A percentile compares a stretch with the other conserved stretches of the same genome.
phyloP scores from a whole-genome alignment of 2,113 vertebrate species.

The Elachura formosa region DNA sequence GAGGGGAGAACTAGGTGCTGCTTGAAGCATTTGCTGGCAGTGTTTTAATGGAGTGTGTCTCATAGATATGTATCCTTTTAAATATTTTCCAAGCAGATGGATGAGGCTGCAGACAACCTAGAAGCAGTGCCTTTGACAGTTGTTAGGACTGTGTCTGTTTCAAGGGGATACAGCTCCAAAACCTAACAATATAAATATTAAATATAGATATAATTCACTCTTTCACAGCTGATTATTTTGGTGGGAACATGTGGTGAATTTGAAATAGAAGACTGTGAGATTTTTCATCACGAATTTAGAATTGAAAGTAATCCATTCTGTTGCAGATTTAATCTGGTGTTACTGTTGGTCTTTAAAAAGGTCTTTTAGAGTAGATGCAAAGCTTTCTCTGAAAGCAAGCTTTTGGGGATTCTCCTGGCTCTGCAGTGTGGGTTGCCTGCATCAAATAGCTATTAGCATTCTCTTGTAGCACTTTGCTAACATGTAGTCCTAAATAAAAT shows the following conservation, averaged over 20 bases:
- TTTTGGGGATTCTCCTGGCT: neutral
- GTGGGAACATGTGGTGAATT: neutral
- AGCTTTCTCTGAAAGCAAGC: neutral
- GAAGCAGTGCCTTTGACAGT: neutral
- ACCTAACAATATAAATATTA: neutral
- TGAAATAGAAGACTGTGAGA: neutral
- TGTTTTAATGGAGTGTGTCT: neutral
- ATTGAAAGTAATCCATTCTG: neutral
- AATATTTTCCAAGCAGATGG: neutral
- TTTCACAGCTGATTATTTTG: neutral
- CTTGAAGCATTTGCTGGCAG: neutral
- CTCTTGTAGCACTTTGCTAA: neutral
- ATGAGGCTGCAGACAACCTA: neutral
- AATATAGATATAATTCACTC: neutral
- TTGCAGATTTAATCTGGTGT: neutral
- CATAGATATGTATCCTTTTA: neutral
- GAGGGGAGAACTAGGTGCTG: neutral
- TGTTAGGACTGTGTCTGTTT: neutral
- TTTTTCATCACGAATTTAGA: neutral
- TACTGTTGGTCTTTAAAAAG: neutral
- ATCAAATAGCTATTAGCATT: neutral
- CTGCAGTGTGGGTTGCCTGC: neutral
- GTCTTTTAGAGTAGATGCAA: neutral
- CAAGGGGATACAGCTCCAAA: neutral
- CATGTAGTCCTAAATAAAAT: neutral